A percentile compares a stretch with the other conserved stretches of the same genome.
Evolutionary conservation across 2,888 invertebrate genomes (phyloP).

Genomic region (Rhingia rostrata): DNA sequence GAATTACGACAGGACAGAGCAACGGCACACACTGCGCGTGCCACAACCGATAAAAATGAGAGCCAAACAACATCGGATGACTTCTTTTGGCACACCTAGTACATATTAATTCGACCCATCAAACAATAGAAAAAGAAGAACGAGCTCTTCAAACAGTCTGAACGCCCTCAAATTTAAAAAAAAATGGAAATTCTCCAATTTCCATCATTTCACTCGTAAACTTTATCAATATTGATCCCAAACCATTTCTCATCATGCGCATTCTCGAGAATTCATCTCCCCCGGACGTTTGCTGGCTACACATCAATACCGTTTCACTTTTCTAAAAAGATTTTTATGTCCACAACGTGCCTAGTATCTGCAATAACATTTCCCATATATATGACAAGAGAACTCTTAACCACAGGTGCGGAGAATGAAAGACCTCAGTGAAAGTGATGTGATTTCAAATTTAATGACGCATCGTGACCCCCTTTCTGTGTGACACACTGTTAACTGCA

Average conservation of each 20-base stretch:
- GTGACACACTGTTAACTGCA: slow-evolving; percentile 16
- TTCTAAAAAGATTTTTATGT: slow-evolving; percentile 26
- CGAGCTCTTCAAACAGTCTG: too few relatives aligned
- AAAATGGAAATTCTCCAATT: too few relatives aligned
- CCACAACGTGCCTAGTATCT: slow-evolving; percentile 16
- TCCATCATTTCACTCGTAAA: not conserved
- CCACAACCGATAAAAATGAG: too few relatives aligned
- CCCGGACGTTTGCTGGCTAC: not conserved
- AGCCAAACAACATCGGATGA: too few relatives aligned
- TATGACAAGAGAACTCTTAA: not conserved
- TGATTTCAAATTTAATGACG: not conserved
- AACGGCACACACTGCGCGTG: too few relatives aligned
- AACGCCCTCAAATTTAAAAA: too few relatives aligned
- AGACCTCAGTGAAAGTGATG: slow-evolving; percentile 1
- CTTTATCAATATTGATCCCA: not conserved
- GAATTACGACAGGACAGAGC: too few relatives aligned
- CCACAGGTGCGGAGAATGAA: too few relatives aligned
- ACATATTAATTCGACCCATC: too few relatives aligned
- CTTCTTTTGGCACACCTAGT: too few relatives aligned
- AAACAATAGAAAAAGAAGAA: too few relatives aligned
- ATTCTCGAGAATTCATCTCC: not conserved
- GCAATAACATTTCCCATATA: not conserved
- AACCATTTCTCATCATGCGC: not conserved
- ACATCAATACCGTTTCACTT: slow-evolving; percentile 5
- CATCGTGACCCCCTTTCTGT: not conserved